Evolutionary conservation across 2,888 invertebrate genomes (phyloP), one percentile per base, ranked within the genome.

Genomic region (Hypselothyrea guttata): DNA sequence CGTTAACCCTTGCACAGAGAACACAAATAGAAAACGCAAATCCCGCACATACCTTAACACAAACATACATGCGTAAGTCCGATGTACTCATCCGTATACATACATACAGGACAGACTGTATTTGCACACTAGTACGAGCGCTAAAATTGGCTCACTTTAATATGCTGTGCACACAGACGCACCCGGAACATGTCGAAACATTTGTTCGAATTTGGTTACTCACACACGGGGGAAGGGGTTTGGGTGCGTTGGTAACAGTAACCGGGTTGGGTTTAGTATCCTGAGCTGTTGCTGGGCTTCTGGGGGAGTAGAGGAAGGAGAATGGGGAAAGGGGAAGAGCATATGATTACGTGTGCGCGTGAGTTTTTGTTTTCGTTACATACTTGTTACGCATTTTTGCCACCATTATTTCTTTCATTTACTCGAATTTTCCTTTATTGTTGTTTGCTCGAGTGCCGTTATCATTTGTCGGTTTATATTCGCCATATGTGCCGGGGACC

Each of bases 361-460:
- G 70, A 45, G 51, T 71, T 68, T 42, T 68, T 78, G 65, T 71
- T 68, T 42, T 68, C 75, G 65, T 70, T 77, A 62, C 22, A 22
- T 22, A 22, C 71, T 60, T 68, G 77, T 73, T 84, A 84, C 77
- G 68, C 71, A 69, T 74, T 71, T 60, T 22, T 75, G 73, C 75
- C 62, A 57, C 71, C 81, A 77, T 81, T 81, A 84, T 75, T 74
- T 69, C 69, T 68, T 81, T 84, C 75, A 84, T 81, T 84, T 81
- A 81, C 84, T 81, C 73, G 65, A 81, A 81, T 84, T 81, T 77
- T 84, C 82, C 75, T 81, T 81, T 77, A 84, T 84, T 81, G 82
- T 81, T 81, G 77, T 81, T 81, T 77, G 84, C 84, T 70, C 77
- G 75, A 82, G 84, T 75, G 79, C 72, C 83, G 78, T 84, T 81